Base-by-base conservation (phyloP, 2,113 vertebrate species). In the Semicossyphus pulcher region DNA sequence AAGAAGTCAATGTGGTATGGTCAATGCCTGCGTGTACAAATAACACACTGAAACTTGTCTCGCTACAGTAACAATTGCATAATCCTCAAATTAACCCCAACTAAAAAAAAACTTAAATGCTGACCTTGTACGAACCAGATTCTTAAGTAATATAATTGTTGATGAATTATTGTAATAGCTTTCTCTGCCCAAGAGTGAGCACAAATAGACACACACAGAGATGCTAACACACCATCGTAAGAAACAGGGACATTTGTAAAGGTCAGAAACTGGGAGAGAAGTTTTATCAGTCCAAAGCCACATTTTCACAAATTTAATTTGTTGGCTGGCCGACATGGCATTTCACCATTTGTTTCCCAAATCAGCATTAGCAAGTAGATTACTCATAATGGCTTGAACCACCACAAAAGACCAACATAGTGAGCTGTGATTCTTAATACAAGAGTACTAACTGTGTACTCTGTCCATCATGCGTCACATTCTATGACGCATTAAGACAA, bases 201-300 rank as follows among this genome's bases (percentile, higher is more conserved):
- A 16, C 1, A 4, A n/a, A 41, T 18, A 41, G 0, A 28, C 20
- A 20, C 39, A 36, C 23, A 31, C 18, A 45, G 10, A n/a, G n/a
- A n/a, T n/a, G n/a, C n/a, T n/a, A n/a, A 42, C 21, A 48, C 31
- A 41, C 42, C 21, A 39, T 6, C 28, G 56, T 23, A 32, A 52
- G 37, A 72, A n/a, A n/a, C 23, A 18, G 9, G 53, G 39, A 48
- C 42, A 70, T 70, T 70, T 57, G 34, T 14, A 69, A 69, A 69
- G 74, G 47, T 69, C 73, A 76, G 2, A 53, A 67, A 76, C 45
- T 47, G 39, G 59, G 39, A 63, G 44, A 56, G 36, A 34, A 25
- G 10, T 26, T 39, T 37, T 5, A 37, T 49, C 42, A 45, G 21
- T 47, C 42, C 28, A 37, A 53, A 64, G 60, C 23, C 39, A 28